Percentiles rank a stretch among this genome's conserved stretches.
phyloP scores from a whole-genome alignment of 2,888 invertebrate species.

The Aelia acuminata region DNA sequence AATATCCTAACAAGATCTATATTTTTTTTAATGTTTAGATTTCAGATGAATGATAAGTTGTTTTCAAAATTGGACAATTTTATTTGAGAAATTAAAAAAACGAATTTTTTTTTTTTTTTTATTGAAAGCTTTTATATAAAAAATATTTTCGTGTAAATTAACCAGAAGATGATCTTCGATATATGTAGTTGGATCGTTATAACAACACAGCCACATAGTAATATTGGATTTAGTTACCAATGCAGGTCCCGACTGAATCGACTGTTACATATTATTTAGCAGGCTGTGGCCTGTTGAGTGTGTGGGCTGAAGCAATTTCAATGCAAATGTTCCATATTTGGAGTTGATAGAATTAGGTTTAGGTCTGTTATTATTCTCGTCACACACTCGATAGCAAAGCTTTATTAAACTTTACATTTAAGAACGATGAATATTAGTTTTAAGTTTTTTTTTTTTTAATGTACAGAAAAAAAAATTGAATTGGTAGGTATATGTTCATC shows the following conservation, averaged over 20 bases:
- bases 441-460: not conserved
- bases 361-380: not conserved
- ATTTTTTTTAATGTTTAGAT: too few relatives aligned
- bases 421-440: not conserved
- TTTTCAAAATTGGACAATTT: too few relatives aligned
- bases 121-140: too few relatives aligned
- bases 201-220: not conserved
- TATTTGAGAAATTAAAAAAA: too few relatives aligned
- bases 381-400: not conserved
- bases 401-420: not conserved
- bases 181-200: not conserved
- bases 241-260: not conserved
- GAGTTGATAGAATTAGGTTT: not conserved
- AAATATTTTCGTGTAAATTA: not conserved
- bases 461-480: too few relatives aligned
- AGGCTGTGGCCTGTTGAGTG: conserved; percentile 3
- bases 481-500: too few relatives aligned
- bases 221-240: not conserved
- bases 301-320: conserved; percentile 31
- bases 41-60: too few relatives aligned
- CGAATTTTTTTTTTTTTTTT: too few relatives aligned
- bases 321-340: conserved; percentile 25
- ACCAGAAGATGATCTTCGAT: not conserved
- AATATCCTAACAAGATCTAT: too few relatives aligned
- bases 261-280: conserved; percentile 38